These are phyloP conservation scores for Poecile atricapillus DNA, from an alignment of 2,113 vertebrate genomes.

Conservation along the genomic window DNA sequence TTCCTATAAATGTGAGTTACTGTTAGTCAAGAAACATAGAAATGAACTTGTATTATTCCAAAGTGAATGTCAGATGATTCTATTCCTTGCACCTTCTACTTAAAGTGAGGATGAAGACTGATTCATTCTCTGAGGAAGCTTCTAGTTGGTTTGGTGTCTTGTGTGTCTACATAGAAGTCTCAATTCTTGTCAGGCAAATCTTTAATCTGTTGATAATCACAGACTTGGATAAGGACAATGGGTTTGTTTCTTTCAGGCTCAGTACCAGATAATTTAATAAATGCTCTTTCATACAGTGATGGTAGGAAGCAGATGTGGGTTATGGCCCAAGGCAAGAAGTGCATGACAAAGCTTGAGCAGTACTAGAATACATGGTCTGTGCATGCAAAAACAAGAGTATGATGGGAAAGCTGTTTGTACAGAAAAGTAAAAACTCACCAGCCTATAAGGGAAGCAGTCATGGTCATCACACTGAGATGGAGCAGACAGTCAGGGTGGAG, in stretches of 20 bases:
- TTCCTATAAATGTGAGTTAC: conserved; percentile 8
- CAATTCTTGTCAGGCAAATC: background rate
- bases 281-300: background rate
- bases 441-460: background rate
- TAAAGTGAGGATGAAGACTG: background rate
- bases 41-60: background rate
- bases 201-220: background rate
- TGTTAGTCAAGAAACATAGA: background rate
- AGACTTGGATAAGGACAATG: background rate
- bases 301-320: background rate
- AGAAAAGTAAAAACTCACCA: background rate
- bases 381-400: background rate
- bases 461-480: background rate
- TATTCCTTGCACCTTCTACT: background rate
- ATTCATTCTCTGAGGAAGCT: background rate
- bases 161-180: background rate
- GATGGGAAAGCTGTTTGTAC: background rate
- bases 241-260: background rate
- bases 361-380: background rate
- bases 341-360: background rate
- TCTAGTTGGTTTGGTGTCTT: background rate
- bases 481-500: background rate
- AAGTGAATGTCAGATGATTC: conserved; percentile 3
- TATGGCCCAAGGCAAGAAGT: conserved; percentile 8
- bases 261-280: background rate